These are phyloP conservation scores for Acropternis orthonyx DNA, from an alignment of 2,797 vertebrate species.

Conservation along the genomic window DNA sequence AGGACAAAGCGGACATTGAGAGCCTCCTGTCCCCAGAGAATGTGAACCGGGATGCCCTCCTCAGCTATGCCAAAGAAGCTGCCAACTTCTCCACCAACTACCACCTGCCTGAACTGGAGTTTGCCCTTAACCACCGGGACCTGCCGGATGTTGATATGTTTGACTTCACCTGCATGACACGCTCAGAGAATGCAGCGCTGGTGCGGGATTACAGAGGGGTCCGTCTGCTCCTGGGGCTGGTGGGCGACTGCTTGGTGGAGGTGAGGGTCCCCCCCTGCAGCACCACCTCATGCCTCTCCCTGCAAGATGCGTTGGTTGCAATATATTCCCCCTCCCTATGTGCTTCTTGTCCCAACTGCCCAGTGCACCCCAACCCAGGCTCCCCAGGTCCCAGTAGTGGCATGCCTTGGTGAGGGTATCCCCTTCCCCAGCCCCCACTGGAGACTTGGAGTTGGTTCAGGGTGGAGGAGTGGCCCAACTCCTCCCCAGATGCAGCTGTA, in stretches of 20 bases:
- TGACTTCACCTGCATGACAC: conserved; percentile 95
- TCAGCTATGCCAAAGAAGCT: conserved; percentile 83
- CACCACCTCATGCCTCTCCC: not conserved
- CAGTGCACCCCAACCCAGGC: not conserved
- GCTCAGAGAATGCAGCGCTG: conserved; percentile 88
- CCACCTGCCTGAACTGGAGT: conserved; percentile 84
- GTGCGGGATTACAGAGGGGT: conserved; percentile 84
- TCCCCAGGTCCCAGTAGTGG: rapidly evolving
- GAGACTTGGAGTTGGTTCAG: not conserved
- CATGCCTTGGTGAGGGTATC: not conserved
- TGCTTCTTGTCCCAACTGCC: rapidly evolving
- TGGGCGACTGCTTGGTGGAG: conserved; percentile 95
- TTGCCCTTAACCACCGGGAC: conserved; percentile 77
- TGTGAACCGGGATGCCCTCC: conserved; percentile 81
- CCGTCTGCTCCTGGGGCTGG: conserved; percentile 85
- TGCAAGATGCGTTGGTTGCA: rapidly evolving
- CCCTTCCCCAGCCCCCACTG: not conserved
- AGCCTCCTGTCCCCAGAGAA: conserved; percentile 84
- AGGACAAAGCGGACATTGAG: conserved; percentile 83
- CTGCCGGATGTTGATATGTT: conserved; percentile 89
- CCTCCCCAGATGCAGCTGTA: not conserved
- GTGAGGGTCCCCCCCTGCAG: conserved; percentile 65
- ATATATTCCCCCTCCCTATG: not conserved
- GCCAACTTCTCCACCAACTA: conserved; percentile 88
- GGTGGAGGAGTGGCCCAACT: not conserved